Evolutionary conservation across 2,797 vertebrate genomes (phyloP), one percentile per base, ranked within the genome.

Genomic region (Platalea minor): DNA sequence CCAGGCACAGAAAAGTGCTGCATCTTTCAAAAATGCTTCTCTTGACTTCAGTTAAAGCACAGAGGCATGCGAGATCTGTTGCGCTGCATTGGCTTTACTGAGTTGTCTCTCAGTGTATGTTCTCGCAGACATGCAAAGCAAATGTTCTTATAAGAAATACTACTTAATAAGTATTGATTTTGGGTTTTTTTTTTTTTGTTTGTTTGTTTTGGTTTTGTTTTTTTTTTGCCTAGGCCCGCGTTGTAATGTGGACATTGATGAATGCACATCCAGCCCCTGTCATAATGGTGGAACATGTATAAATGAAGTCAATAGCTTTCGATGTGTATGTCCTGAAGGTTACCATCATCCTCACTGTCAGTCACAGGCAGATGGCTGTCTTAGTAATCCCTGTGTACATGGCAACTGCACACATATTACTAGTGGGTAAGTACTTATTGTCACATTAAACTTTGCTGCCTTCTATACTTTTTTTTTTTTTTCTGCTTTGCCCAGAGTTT

Each of bases 241-340:
- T 57, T 99, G 99, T 50, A 98, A 98, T 0, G 88, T 98, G 54
- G 98, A 99, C 75, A 99, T 99, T 20, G 98, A 99, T 10, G 99
- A 99, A 89, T 99, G 99, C 87, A 88, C 92, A 48, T 99, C 99
- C 64, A 99, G 97, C 93, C 99, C 99, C 2, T 99, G 99, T 84
- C 98, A 98, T 92, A 99, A 98, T 13, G 99, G 99, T 2, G 99
- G 99, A 7, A 99, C 98, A 0, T 99, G 99, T 21, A 24, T 98
- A 41, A 98, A 99, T 19, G 98, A 98, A 75, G 94, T 98, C 77
- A 99, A 99, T 2, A 97, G 98, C 17, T 99, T 99, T 84, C 93
- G 97, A 9, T 99, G 99, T 73, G 61, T 98, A 7, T 99, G 99
- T 92, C 99, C 99, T 0, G 98, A 98, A 37, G 98, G 98, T 7